These are phyloP conservation scores for Panzeria rudis DNA, from an alignment of 2,888 invertebrate genomes.

Conservation along the genomic window DNA sequence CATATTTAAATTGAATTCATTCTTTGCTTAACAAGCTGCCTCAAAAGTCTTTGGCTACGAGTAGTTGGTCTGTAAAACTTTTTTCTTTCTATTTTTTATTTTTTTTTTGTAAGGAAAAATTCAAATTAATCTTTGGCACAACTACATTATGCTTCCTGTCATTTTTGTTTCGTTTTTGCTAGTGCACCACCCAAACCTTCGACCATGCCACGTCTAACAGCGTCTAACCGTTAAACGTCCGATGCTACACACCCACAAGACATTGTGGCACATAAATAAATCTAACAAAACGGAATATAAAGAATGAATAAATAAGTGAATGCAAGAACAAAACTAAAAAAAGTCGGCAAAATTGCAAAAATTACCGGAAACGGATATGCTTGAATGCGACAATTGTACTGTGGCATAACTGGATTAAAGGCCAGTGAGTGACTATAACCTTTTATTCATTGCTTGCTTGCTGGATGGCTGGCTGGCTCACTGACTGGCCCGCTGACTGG, in stretches of 20 bases:
- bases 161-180: constrained; percentile 44
- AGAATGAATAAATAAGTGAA: constrained; percentile 33
- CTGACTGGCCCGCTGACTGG: not conserved
- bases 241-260: constrained; percentile 52
- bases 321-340: constrained; percentile 44
- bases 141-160: constrained; percentile 72
- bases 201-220: not conserved
- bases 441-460: constrained; percentile 23
- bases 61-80: constrained; percentile 16
- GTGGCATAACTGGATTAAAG: constrained; percentile 70
- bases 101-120: constrained; percentile 55
- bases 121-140: constrained; percentile 71
- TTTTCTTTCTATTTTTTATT: constrained; percentile 16
- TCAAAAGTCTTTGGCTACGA: not conserved
- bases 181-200: constrained; percentile 9
- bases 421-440: constrained; percentile 63
- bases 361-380: constrained; percentile 73
- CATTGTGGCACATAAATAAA: constrained; percentile 52
- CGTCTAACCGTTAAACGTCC: constrained; percentile 53
- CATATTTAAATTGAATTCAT: constrained; percentile 29
- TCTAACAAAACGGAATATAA: constrained; percentile 51
- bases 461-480: not conserved
- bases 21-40: constrained; percentile 31
- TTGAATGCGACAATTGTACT: constrained; percentile 71
- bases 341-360: constrained; percentile 68